phyloP scores from a whole-genome alignment of 2,888 invertebrate species.

The Diogma glabrata region DNA sequence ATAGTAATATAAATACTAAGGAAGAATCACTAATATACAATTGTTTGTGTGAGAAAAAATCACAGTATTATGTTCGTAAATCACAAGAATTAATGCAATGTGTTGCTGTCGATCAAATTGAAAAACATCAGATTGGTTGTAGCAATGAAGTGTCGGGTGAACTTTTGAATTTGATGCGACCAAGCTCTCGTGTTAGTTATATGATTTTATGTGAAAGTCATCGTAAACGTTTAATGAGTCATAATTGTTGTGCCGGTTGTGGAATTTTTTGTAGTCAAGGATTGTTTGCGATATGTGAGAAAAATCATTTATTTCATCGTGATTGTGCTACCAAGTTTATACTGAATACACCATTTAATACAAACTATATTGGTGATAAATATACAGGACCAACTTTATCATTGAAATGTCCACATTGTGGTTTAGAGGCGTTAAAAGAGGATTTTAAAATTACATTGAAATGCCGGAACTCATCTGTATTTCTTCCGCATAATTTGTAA shows the following conservation, averaged over 20 bases:
- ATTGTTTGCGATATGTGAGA: conserved; percentile 66
- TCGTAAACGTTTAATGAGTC: conserved; percentile 56
- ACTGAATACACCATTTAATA: conserved; percentile 33
- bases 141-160: conserved; percentile 51
- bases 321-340: conserved; percentile 52
- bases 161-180: conserved; percentile 49
- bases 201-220: conserved; percentile 70
- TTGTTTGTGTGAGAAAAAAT: conserved; percentile 43
- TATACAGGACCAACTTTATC: conserved; percentile 27
- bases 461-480: conserved; percentile 48
- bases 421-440: conserved; percentile 42
- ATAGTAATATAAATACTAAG: not conserved
- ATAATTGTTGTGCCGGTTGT: conserved; percentile 85
- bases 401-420: conserved; percentile 61
- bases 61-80: conserved; percentile 41
- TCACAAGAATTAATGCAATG: conserved; percentile 52
- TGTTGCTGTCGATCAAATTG: conserved; percentile 64
- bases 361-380: conserved; percentile 32
- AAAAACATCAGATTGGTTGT: conserved; percentile 66
- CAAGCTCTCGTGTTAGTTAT: conserved; percentile 65
- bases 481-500: conserved; percentile 43
- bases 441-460: conserved; percentile 41
- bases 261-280: conserved; percentile 88
- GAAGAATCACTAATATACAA: conserved; percentile 16
- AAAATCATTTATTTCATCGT: conserved; percentile 71